Evolutionary conservation across 2,797 vertebrate genomes (phyloP).

Genomic region (Rhinichthys osculus): DNA sequence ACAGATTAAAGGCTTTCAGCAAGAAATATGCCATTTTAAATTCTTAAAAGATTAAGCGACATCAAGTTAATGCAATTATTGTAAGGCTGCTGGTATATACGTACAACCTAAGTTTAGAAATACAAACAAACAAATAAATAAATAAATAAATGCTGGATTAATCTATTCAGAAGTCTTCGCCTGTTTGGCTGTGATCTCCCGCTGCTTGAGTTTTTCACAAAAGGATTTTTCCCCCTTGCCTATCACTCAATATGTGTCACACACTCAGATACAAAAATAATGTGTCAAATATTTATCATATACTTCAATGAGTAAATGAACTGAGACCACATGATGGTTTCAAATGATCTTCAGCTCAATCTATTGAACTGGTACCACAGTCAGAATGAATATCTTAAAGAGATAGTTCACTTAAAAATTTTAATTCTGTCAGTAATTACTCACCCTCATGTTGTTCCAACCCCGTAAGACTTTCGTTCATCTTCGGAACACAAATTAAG

Average conservation of each 20-base stretch:
- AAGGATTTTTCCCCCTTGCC: not conserved
- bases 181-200: constrained; percentile 8
- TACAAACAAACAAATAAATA: not conserved
- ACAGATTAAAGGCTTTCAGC: constrained; percentile 40
- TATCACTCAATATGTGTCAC: constrained; percentile 18
- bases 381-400: not conserved
- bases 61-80: constrained; percentile 29
- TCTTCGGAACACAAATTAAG: no score
- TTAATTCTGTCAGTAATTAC: no score
- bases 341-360: not conserved
- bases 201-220: constrained; percentile 11
- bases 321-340: not conserved
- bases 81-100: constrained; percentile 25
- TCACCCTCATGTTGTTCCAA: no score
- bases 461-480: no score
- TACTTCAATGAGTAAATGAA: constrained; percentile 20
- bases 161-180: not conserved
- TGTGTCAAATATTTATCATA: not conserved
- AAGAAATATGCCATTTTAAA: constrained; percentile 36
- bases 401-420: no score
- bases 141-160: not conserved
- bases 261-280: constrained; percentile 25
- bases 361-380: not conserved
- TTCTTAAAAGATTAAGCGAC: constrained; percentile 42
- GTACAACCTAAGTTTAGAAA: not conserved